These are phyloP conservation scores for Enteromius thamalakanensis DNA, from an alignment of 2,797 vertebrate species.

Conservation along the genomic window DNA sequence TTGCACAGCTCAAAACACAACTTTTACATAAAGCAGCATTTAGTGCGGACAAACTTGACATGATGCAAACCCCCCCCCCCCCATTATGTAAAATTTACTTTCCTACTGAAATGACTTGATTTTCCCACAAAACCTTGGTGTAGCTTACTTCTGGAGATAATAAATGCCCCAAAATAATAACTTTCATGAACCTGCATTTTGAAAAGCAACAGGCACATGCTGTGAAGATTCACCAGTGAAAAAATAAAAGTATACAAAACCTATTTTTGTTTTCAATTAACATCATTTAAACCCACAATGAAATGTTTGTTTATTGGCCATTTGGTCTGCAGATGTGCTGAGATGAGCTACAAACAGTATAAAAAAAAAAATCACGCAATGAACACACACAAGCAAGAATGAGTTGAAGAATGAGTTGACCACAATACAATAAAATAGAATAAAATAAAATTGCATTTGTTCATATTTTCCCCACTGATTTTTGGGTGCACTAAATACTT, in stretches of 20 bases:
- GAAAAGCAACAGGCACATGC: slow-evolving; percentile 7
- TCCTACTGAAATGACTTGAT: neutral
- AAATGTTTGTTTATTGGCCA: slow-evolving; percentile 30
- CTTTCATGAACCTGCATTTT: neutral
- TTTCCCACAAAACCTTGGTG: neutral
- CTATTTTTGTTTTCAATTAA: slow-evolving; percentile 19
- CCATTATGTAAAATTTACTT: neutral
- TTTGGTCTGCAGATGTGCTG: slow-evolving; percentile 31
- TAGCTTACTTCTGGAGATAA: neutral
- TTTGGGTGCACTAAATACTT: neutral
- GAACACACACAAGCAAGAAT: neutral
- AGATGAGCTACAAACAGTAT: slow-evolving; percentile 9
- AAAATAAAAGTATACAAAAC: neutral
- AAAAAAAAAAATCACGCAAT: neutral
- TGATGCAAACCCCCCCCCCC: neutral
- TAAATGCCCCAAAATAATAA: neutral
- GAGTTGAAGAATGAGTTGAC: neutral
- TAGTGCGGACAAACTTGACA: neutral
- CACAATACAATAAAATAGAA: neutral
- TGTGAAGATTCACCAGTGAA: neutral
- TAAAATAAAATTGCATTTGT: neutral
- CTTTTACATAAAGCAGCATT: neutral
- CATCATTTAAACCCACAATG: neutral
- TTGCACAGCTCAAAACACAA: neutral
- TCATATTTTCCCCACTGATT: neutral